phyloP scores from a whole-genome alignment of 2,888 invertebrate genomes.

The Stenolophus ochropezus region DNA sequence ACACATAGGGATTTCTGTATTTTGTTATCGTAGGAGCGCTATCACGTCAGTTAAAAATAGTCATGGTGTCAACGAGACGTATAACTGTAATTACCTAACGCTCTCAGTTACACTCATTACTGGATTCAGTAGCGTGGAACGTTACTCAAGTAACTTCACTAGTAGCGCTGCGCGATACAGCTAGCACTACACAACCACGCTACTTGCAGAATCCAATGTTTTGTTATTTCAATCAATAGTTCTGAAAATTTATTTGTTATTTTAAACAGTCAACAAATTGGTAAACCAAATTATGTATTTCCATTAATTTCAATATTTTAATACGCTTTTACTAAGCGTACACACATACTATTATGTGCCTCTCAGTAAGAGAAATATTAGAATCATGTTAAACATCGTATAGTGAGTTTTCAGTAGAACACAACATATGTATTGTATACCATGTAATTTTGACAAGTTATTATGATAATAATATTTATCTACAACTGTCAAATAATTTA shows the following conservation, averaged over 20 bases:
- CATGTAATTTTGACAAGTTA: no score
- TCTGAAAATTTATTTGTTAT: constrained; percentile 18
- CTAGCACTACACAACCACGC: background rate
- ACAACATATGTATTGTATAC: no score
- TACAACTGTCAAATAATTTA: no score
- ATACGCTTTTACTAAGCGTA: no score
- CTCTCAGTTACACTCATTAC: background rate
- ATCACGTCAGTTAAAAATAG: constrained; percentile 34
- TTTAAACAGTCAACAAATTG: background rate
- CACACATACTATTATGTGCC: no score
- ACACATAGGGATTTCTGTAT: constrained; percentile 19
- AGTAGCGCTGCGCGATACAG: background rate
- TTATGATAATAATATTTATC: no score
- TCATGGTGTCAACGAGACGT: constrained; percentile 31
- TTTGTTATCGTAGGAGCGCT: constrained; percentile 22
- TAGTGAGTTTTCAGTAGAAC: no score
- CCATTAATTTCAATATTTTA: no score
- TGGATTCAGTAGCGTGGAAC: background rate
- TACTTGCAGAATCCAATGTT: background rate
- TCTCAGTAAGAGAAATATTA: no score
- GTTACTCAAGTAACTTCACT: background rate
- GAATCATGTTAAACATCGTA: no score
- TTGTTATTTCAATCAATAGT: constrained; percentile 10
- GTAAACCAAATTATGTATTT: background rate
- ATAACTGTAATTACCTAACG: constrained; percentile 38